phyloP scores from a whole-genome alignment of 1,140 invertebrate genomes.

The Aphaenogaster floridana region DNA sequence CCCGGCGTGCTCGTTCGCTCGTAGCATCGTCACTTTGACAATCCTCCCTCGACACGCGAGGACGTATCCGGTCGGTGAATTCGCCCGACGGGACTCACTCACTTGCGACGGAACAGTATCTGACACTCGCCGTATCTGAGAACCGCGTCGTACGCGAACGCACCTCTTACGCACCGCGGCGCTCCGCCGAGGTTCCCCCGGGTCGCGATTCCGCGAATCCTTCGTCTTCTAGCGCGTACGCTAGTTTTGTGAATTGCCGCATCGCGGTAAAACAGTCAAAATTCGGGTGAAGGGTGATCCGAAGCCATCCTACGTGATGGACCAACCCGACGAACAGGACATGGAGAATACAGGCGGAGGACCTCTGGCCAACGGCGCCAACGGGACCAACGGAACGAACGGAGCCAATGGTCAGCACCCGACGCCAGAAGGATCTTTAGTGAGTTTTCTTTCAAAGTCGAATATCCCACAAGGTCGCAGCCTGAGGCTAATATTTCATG shows the following conservation, averaged over 20 bases:
- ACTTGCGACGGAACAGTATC: not conserved
- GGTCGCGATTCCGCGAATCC: slow-evolving; percentile 1
- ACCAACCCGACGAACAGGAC: slow-evolving; percentile 91
- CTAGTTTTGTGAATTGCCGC: slow-evolving; percentile 56
- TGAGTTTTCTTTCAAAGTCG: not conserved
- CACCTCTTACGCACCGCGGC: not conserved
- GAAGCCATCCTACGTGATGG: slow-evolving; percentile 94
- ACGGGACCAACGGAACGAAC: not conserved
- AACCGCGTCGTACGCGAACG: not conserved
- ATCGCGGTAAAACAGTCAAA: slow-evolving; percentile 89
- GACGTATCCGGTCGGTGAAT: not conserved
- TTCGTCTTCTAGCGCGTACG: slow-evolving; percentile 27
- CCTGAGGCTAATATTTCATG: no score
- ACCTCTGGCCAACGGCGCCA: not conserved
- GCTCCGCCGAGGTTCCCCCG: not conserved
- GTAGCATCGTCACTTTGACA: not conserved
- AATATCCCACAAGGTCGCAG: no score
- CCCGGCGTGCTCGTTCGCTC: not conserved
- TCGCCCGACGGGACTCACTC: slow-evolving; percentile 1
- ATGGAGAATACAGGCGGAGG: slow-evolving; percentile 80
- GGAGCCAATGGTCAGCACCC: slow-evolving; percentile 18
- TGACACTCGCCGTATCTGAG: not conserved
- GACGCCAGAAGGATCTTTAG: slow-evolving; percentile 2
- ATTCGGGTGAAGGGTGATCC: slow-evolving; percentile 97
- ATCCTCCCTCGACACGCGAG: not conserved